phyloP scores from a whole-genome alignment of 2,797 vertebrate species.

The Mormyrops attenuatus region DNA sequence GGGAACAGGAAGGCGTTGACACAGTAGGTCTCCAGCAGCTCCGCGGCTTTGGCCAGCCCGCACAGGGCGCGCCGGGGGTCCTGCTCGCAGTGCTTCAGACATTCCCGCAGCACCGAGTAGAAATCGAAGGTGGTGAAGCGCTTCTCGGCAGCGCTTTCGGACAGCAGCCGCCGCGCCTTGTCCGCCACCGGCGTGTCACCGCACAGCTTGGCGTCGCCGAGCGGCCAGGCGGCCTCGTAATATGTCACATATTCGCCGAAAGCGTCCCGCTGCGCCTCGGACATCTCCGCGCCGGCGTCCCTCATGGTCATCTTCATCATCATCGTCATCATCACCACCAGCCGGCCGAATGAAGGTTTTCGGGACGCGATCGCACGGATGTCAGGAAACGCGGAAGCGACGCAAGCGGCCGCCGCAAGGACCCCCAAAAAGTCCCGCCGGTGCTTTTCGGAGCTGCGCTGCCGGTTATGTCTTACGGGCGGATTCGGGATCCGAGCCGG shows the following conservation, averaged over 20 bases:
- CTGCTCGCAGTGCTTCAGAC: background rate
- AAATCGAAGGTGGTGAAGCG: conserved; percentile 46
- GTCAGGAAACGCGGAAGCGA: conserved; percentile 18
- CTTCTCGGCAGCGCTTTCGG: conserved; percentile 8
- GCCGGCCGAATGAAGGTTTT: background rate
- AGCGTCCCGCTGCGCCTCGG: conserved; percentile 33
- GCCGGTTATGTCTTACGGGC: background rate
- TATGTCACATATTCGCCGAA: conserved; percentile 45
- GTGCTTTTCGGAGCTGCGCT: background rate
- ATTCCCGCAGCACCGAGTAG: conserved; percentile 30
- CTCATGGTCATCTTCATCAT: conserved; percentile 42
- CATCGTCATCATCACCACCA: background rate
- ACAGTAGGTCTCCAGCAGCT: conserved; percentile 70
- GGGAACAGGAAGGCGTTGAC: conserved; percentile 71
- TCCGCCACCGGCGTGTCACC: conserved; percentile 36
- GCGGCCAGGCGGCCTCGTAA: conserved; percentile 34
- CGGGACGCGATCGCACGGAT: background rate
- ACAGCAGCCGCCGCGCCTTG: conserved; percentile 37
- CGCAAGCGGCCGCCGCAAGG: background rate
- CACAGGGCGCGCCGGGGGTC: conserved; percentile 38
- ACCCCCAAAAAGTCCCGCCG: background rate
- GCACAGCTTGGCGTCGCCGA: conserved; percentile 43
- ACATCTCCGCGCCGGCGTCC: conserved; percentile 25
- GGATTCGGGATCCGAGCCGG: background rate
- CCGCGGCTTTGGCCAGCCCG: conserved; percentile 51